Conservation (phyloP, 2,888 invertebrate genomes). For the Holacanthella duospinosa region DNA sequence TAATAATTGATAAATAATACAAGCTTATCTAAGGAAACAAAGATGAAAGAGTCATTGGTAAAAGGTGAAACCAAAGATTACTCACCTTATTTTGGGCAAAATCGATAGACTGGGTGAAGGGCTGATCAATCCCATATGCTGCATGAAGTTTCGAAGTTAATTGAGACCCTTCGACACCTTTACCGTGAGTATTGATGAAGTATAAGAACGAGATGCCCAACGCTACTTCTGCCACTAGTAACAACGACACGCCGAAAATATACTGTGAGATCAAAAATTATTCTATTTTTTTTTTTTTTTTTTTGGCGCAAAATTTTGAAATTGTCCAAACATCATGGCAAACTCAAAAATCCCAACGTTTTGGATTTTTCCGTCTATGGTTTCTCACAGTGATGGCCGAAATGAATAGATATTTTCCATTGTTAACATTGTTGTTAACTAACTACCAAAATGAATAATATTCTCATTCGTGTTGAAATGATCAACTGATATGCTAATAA, state of each 20-base stretch:
- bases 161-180: conserved; percentile 31
- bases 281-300: too few species aligned
- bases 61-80: not conserved
- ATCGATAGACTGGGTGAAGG: conserved; percentile 35
- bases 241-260: conserved; percentile 31
- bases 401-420: too few species aligned
- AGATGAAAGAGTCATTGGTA: too few species aligned
- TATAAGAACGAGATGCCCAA: conserved; percentile 34
- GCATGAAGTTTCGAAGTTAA: conserved; percentile 28
- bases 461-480: too few species aligned
- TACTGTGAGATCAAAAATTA: conserved; percentile 26
- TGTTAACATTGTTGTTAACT: too few species aligned
- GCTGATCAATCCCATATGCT: conserved; percentile 32
- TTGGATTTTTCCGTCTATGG: not conserved
- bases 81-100: conserved; percentile 33
- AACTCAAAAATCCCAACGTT: not conserved
- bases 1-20: too few species aligned
- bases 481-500: too few species aligned
- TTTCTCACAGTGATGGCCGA: too few species aligned
- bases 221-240: conserved; percentile 32
- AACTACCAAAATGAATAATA: too few species aligned
- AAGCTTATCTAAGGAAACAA: too few species aligned
- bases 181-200: conserved; percentile 32
- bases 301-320: too few species aligned
- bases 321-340: not conserved